Evolutionary conservation across 1,140 invertebrate species (phyloP), one percentile per base, ranked within the genome.

Genomic region (Panagrolaimus sp.): DNA sequence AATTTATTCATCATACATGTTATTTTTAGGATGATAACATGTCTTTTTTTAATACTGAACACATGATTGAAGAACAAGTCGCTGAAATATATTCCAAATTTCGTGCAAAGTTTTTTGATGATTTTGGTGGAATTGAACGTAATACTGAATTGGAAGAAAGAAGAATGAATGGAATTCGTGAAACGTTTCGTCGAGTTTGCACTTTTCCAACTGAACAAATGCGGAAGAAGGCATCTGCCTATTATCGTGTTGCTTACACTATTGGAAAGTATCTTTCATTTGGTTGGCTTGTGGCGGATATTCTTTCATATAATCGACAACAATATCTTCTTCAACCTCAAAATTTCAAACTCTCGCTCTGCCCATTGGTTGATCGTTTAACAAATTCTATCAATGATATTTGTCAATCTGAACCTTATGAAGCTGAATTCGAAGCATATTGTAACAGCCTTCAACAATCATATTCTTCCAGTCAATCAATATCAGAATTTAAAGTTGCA

Each of bases 211-310:
- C 46, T 17, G 28, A 17, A 12, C 9, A 6, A 17, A 64, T 28
- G 62, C 69, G 28, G 12, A 32, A 21, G 21, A 15, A 46, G 8
- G 65, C 66, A 32, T 73, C 38, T 44, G 28, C 28, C 10, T 58
- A 58, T 14, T 58, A 58, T n/a, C 52, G 28, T 12, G 15, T 58
- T 21, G 52, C 52, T 12, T 58, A 58, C 17, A 21, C 15, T 12
- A 17, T 10, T 14, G 52, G 52, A 1, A 21, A 21, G 10, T 26
- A 26, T 21, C 52, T 55, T 6, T 74, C 71, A 4, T 76, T 78
- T 21, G 66, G 76, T 2, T 78, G 76, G 76, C 45, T 78, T 17
- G 63, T 76, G 3, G 79, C 77, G 76, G 76, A 78, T 64, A 68
- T 76, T 1, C 43, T 78, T 6, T 63, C 43, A 5, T 24, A n/a